Evolutionary conservation across 2,113 vertebrate genomes (phyloP).

Genomic region (Fregata magnificens): DNA sequence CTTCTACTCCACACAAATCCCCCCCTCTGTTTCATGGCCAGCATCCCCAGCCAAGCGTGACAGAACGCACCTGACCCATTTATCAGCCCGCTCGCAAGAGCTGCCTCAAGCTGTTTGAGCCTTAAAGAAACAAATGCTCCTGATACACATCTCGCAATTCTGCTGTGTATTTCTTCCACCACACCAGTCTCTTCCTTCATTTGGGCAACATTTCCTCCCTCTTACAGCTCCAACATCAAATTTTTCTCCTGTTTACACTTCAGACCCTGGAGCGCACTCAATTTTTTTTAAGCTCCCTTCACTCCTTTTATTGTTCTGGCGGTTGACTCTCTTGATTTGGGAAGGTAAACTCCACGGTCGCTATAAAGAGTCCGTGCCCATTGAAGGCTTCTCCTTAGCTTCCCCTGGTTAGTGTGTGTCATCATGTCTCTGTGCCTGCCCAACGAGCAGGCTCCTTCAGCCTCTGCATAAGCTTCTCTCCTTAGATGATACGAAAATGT

Average conservation of each 20-base stretch:
- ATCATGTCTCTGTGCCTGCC: neutral
- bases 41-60: neutral
- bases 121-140: neutral
- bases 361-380: neutral
- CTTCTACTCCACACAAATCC: neutral
- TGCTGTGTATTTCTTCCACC: neutral
- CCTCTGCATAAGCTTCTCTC: neutral
- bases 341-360: neutral
- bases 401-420: neutral
- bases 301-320: neutral
- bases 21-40: slow-evolving; percentile 10
- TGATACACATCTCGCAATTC: neutral
- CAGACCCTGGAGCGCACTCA: neutral
- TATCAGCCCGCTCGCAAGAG: neutral
- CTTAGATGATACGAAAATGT: neutral
- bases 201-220: neutral
- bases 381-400: neutral
- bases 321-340: neutral
- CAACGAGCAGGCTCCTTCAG: neutral
- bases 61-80: slow-evolving; percentile 13
- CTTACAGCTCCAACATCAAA: neutral
- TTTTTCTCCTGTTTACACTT: neutral
- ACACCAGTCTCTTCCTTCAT: neutral
- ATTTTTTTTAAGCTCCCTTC: neutral
- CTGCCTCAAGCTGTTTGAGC: neutral